A percentile compares a stretch with the other conserved stretches of the same genome.
phyloP scores from a whole-genome alignment of 2,113 vertebrate genomes.

The Indicator maculatus region DNA sequence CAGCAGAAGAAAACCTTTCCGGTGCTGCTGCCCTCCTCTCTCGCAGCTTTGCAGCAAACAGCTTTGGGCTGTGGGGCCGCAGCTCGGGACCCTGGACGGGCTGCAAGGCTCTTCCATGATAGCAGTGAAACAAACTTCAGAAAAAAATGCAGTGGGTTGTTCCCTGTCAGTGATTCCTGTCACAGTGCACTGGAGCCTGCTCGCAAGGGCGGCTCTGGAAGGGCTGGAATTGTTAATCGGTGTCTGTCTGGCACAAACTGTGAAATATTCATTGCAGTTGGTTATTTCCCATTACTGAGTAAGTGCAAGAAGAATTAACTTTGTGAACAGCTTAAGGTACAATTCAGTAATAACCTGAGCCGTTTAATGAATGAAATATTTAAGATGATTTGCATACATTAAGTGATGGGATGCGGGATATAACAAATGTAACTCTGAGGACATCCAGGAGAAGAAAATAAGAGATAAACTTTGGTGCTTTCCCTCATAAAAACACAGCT shows the following conservation, averaged over 20 bases:
- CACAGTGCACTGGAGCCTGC: background rate
- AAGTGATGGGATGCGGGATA: background rate
- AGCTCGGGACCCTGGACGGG: background rate
- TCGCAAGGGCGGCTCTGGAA: constrained; percentile 71
- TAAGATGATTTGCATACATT: constrained; percentile 52
- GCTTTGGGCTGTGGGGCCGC: background rate
- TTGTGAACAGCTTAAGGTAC: constrained; percentile 61
- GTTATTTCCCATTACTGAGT: constrained; percentile 49
- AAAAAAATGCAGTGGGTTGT: background rate
- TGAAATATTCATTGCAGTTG: constrained; percentile 67
- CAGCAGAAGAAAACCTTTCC: background rate
- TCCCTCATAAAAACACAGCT: background rate
- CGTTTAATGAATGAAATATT: constrained; percentile 74
- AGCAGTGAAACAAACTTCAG: background rate
- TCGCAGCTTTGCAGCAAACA: background rate
- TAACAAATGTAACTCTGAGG: background rate
- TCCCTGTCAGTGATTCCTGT: background rate
- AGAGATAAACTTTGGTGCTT: background rate
- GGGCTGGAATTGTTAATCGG: constrained; percentile 77
- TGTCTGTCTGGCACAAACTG: constrained; percentile 76
- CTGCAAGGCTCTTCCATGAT: background rate
- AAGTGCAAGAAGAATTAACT: constrained; percentile 65
- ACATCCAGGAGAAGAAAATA: background rate
- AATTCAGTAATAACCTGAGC: constrained; percentile 52
- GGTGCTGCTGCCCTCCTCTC: background rate